Evolutionary conservation across 1,140 invertebrate species (phyloP), one percentile per base, ranked within the genome.

Genomic region (Cydia amplana): DNA sequence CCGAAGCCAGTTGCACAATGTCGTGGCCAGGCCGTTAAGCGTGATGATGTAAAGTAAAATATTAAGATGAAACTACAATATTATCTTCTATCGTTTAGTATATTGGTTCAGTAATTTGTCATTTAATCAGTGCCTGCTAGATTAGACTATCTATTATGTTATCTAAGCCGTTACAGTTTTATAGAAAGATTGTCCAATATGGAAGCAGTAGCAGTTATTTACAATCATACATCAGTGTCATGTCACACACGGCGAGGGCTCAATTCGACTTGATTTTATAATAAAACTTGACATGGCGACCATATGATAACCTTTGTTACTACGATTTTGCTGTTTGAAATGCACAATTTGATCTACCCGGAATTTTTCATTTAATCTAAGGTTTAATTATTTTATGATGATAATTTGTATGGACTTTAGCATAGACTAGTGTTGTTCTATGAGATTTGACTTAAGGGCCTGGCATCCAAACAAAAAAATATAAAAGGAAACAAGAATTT

Each of bases 211-310:
- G 32, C 23, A 43, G 65, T 75, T 75, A 78, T 78, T 78, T 75
- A 78, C 74, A 78, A 78, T 78, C 75, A 72, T 63, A 74, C 40
- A 74, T 78, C 72, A 76, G 72, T 76, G 74, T 75, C 77, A 79
- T 80, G 77, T 77, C 77, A 81, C 65, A 78, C 60, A 76, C 67
- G 70, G 79, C 18, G 12, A 6, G 55, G 55, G 55, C 20, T 60
- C 55, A 60, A 23, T 60, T 60, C 20, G 18, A 60, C 55, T n/a
- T 60, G 18, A 12, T 23, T 9, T 23, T 23, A 23, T 60, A 23
- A 23, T 9, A 60, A 9, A 5, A 60, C 2, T 0, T 60, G 9
- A 18, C 2, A 60, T 23, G 9, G 9, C 20, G 7, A 20, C 6
- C 18, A 12, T 60, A 23, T 10, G 2, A 1, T 10, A 10, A 60